Percentiles rank a stretch among this genome's conserved stretches.
Conservation (phyloP, 2,888 invertebrate genomes). For the Dusona sp. region DNA sequence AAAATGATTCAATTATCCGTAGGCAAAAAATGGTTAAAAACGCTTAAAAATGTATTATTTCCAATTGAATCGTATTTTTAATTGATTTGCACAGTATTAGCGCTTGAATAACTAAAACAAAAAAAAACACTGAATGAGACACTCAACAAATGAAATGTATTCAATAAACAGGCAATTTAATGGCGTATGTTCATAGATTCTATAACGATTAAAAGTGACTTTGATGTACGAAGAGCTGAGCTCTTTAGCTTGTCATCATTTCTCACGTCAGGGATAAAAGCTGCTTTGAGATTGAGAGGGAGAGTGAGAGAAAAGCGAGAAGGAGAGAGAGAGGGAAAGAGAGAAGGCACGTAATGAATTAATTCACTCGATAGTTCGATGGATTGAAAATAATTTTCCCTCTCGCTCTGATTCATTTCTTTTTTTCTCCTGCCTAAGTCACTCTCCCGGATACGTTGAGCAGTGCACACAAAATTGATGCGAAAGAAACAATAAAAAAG, state of each 20-base stretch:
- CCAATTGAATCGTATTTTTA: background rate
- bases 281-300: background rate
- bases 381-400: background rate
- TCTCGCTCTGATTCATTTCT: background rate
- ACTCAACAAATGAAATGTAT: background rate
- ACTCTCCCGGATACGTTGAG: background rate
- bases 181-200: background rate
- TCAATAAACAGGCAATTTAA: background rate
- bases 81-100: background rate
- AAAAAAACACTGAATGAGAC: background rate
- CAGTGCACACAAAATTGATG: background rate
- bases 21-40: too few relatives aligned
- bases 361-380: slow-evolving; percentile 22
- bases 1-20: too few relatives aligned
- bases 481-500: background rate
- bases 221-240: background rate
- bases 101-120: background rate
- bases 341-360: slow-evolving; percentile 20
- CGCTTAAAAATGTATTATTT: background rate
- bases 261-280: slow-evolving; percentile 21
- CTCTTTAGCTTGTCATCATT: slow-evolving; percentile 5
- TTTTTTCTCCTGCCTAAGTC: background rate
- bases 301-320: too few relatives aligned
- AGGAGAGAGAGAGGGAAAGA: background rate
- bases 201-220: slow-evolving; percentile 11